Conservation (phyloP, 1,140 invertebrate genomes). For the Atta colombica region DNA sequence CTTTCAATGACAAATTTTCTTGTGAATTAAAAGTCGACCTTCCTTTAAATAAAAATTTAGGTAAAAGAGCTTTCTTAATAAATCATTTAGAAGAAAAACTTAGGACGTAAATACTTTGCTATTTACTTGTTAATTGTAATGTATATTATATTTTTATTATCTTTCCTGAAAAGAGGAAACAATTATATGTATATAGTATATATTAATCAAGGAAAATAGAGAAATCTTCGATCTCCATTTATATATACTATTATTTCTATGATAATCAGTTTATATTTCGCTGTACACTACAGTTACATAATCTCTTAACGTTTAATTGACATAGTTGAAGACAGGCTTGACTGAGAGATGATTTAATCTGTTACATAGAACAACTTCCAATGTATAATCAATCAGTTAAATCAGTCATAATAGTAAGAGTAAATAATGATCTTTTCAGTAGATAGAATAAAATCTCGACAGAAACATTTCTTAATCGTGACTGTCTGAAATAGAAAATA, state of each 20-base stretch:
- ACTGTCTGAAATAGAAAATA: not conserved
- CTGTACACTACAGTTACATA: not conserved
- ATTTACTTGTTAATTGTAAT: slow-evolving; percentile 5
- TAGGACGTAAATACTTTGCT: not conserved
- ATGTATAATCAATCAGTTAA: slow-evolving; percentile 3
- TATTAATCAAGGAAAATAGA: not conserved
- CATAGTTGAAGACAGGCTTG: slow-evolving; percentile 27
- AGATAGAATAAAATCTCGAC: not conserved
- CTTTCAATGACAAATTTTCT: slow-evolving; percentile 12
- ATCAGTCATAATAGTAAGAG: not conserved
- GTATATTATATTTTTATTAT: not conserved
- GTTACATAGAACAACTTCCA: slow-evolving; percentile 16
- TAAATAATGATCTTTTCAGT: slow-evolving; percentile 3
- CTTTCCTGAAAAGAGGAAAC: not conserved
- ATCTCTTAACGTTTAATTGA: slow-evolving; percentile 11
- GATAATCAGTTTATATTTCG: not conserved
- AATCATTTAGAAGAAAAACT: slow-evolving; percentile 2
- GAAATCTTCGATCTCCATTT: not conserved
- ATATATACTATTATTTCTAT: not conserved
- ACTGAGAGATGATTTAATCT: slow-evolving; percentile 22
- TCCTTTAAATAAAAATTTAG: not conserved
- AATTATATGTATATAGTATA: not conserved
- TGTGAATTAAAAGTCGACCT: not conserved
- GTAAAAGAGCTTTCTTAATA: not conserved
- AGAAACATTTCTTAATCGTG: slow-evolving; percentile 15